phyloP scores from a whole-genome alignment of 35 echinoderm and acorn worm genomes.

The Patiria miniata region DNA sequence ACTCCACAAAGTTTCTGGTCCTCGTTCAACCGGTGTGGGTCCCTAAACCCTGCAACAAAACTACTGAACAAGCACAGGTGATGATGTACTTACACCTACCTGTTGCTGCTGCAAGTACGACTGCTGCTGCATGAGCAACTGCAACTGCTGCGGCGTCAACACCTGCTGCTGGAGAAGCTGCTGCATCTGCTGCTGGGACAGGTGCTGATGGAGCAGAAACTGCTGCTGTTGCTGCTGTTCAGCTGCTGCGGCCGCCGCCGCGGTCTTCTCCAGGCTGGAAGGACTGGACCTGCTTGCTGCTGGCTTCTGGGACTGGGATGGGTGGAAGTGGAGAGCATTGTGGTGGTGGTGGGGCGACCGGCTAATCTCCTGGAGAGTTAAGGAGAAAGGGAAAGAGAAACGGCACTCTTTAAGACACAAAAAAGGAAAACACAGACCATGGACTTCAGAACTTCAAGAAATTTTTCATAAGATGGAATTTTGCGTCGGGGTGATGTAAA shows the following conservation, averaged over 20 bases:
- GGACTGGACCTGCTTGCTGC: neutral
- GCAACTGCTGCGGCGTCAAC: constrained; percentile 62
- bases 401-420: neutral
- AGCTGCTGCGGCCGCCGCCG: neutral
- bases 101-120: constrained; percentile 64
- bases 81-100: constrained; percentile 22
- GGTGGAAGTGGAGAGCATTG: constrained; percentile 17
- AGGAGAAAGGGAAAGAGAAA: neutral
- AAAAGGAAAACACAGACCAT: neutral
- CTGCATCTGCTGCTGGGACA: constrained; percentile 66
- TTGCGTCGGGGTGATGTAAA: too few relatives aligned
- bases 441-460: too few relatives aligned
- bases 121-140: constrained; percentile 66
- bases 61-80: too few relatives aligned
- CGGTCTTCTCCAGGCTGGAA: constrained; percentile 3
- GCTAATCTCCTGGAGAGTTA: neutral
- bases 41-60: too few relatives aligned
- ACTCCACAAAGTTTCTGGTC: too few relatives aligned
- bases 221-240: constrained; percentile 33
- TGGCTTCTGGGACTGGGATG: neutral
- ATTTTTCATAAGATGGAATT: too few relatives aligned
- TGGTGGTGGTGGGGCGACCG: constrained; percentile 1
- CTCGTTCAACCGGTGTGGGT: too few relatives aligned
- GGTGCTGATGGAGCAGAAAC: constrained; percentile 45
- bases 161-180: constrained; percentile 63